Base-by-base conservation (phyloP, 1,140 invertebrate species). In the Neodiprion lecontei region DNA sequence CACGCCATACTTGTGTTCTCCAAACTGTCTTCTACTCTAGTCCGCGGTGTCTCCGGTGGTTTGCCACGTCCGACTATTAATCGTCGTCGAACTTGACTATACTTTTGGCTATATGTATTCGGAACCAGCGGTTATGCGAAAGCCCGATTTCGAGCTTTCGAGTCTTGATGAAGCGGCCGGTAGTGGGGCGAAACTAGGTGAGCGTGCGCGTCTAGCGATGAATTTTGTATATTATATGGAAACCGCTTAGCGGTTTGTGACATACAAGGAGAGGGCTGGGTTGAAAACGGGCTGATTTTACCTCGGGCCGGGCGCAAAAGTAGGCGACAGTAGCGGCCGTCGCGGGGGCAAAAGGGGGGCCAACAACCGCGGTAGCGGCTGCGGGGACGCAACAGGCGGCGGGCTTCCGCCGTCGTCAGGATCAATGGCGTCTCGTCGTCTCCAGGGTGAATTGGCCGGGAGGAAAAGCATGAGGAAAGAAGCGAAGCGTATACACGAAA, bases 321-420 rank as follows among this genome's bases (percentile, higher is more conserved):
- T 68, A 76, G 70, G 1, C 72, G 74, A 66, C 77, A 78, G 48
- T 72, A 67, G 49, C 74, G 74, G 72, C 74, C 77, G 47, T 78
- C 73, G 47, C 69, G 75, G 12, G 74, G 74, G 69, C 74, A 78
- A 48, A 76, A 76, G 4, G 74, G 73, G 21, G 77, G 70, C 74
- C 74, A 76, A 48, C 72, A 78, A 66, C 75, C 74, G 67, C 77
- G 77, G 69, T 49, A 69, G 48, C 70, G 70, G 69, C 69, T 78
- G 74, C 72, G 69, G 7, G 74, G 74, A 65, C 74, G 53, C 28
- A 78, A 14, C 48, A 78, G 50, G 68, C 72, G 72, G 14, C 74
- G 74, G 28, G 74, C 74, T 48, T 78, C 77, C 9, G 40, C 66
- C 21, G 72, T 74, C 9, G 74, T 67, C 69, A 71, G 23, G 4